These are phyloP conservation scores for Dascyllus trimaculatus DNA, from an alignment of 2,113 vertebrate genomes.

Conservation along the genomic window DNA sequence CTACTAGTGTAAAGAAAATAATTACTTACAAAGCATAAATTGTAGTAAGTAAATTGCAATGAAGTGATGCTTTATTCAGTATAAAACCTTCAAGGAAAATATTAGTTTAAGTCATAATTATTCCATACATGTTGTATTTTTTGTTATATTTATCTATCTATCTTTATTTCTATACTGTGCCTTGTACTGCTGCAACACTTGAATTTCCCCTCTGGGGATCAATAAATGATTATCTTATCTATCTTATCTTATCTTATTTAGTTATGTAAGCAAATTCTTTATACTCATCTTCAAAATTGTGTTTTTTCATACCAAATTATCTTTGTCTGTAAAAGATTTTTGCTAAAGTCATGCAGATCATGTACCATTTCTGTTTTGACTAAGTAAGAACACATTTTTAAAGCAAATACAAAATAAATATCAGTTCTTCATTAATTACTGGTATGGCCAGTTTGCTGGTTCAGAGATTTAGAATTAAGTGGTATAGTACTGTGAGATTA, in stretches of 20 bases:
- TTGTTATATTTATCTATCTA: too few species aligned
- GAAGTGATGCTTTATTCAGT: too few species aligned
- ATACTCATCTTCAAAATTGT: neutral
- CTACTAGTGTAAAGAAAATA: neutral
- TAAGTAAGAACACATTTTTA: neutral
- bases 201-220: too few species aligned
- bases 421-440: too few species aligned
- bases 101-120: neutral
- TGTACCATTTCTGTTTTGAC: constrained; percentile 1
- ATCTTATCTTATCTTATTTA: too few species aligned
- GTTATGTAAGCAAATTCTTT: neutral
- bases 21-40: neutral
- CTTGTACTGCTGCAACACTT: too few species aligned
- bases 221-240: too few species aligned
- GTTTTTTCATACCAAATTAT: neutral
- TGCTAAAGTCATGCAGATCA: neutral
- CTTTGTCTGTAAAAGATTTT: constrained; percentile 1
- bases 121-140: neutral
- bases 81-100: too few species aligned
- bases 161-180: too few species aligned
- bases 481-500: neutral
- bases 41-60: too few species aligned
- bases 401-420: too few species aligned
- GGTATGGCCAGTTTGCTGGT: neutral
- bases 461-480: neutral